Percentiles rank a stretch among this genome's conserved stretches.
Conservation (phyloP, 2,113 vertebrate genomes). For the Grus americana region DNA sequence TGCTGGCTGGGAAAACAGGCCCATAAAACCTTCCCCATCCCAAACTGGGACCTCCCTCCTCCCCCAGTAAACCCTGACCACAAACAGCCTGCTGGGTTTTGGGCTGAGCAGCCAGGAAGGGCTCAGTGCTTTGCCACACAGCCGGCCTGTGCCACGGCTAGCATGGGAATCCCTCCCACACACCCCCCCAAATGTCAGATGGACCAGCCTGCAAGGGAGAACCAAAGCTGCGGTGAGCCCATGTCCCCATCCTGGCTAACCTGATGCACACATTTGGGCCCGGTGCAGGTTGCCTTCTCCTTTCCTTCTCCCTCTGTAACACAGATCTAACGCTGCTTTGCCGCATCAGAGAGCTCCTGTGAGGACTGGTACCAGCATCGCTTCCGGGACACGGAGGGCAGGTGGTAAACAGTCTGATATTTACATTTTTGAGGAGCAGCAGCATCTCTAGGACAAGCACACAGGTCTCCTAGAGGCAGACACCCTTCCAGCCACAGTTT, state of each 20-base stretch:
- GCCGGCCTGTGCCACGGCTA: background rate
- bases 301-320: background rate
- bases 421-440: background rate
- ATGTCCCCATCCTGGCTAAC: accelerated
- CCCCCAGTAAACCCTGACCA: accelerated
- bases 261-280: accelerated
- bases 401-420: background rate
- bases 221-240: accelerated
- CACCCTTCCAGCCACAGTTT: background rate
- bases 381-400: background rate
- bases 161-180: accelerated
- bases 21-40: background rate
- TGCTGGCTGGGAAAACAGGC: background rate
- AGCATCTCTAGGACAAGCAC: background rate
- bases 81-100: accelerated
- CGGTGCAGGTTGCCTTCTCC: background rate
- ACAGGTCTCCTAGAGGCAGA: background rate
- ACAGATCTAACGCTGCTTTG: background rate
- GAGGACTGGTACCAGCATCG: background rate
- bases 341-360: accelerated
- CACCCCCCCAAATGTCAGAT: accelerated
- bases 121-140: background rate
- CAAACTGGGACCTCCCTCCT: background rate
- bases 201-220: accelerated
- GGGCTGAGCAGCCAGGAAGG: background rate